phyloP scores from a whole-genome alignment of 2,797 vertebrate genomes.

The Rhinichthys osculus region DNA sequence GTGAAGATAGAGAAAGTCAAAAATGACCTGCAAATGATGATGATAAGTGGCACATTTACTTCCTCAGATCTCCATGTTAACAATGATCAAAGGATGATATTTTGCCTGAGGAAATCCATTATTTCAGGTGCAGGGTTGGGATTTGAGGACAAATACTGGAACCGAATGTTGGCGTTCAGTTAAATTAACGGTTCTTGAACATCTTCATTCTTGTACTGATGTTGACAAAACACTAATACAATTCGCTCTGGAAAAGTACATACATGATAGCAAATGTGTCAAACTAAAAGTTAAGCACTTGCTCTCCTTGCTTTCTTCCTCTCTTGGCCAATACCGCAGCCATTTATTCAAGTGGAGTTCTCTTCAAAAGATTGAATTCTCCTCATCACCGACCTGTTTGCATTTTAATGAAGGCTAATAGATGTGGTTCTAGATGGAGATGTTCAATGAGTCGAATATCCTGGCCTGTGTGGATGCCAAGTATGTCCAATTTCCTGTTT shows the following conservation, averaged over 20 bases:
- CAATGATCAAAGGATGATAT: background rate
- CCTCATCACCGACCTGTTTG: constrained; percentile 72
- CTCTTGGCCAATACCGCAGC: background rate
- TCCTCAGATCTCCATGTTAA: constrained; percentile 22
- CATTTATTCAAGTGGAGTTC: constrained; percentile 2
- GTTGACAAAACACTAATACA: background rate
- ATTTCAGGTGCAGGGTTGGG: background rate
- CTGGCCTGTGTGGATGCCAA: constrained; percentile 12
- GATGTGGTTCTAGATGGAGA: constrained; percentile 66
- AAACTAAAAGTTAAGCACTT: background rate
- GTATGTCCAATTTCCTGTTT: constrained; percentile 43
- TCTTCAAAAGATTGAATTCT: constrained; percentile 45
- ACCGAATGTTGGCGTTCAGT: too few species aligned
- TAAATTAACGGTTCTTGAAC: background rate
- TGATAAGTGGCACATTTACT: constrained; percentile 39
- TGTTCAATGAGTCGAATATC: constrained; percentile 68
- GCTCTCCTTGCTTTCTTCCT: background rate
- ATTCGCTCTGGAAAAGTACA: background rate
- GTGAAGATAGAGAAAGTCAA: background rate
- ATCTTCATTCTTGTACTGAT: background rate
- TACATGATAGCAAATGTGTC: background rate
- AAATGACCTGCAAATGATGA: constrained; percentile 18
- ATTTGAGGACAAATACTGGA: background rate
- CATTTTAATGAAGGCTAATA: constrained; percentile 73
- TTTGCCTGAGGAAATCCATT: constrained; percentile 18